These are phyloP conservation scores for Itoplectis maculator DNA, from an alignment of 2,888 invertebrate genomes.

Conservation along the genomic window DNA sequence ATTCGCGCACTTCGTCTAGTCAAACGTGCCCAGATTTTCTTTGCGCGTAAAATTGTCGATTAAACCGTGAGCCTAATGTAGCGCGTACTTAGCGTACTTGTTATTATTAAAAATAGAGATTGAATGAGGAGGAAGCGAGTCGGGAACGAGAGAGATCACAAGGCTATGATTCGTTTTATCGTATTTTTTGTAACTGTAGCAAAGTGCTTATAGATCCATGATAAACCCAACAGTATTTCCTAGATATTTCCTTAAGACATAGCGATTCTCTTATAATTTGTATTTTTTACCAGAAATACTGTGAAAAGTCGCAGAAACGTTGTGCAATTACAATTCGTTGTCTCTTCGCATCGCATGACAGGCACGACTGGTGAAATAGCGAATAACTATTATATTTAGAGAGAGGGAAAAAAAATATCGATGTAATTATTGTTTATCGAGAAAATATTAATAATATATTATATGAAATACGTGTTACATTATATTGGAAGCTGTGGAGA, in stretches of 20 bases:
- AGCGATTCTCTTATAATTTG: not conserved
- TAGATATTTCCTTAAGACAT: not conserved
- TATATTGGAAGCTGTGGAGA: slow-evolving; percentile 33
- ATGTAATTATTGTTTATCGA: slow-evolving; percentile 60
- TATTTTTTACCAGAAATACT: not conserved
- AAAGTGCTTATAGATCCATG: not conserved
- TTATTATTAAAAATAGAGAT: slow-evolving; percentile 5
- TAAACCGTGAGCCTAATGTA: slow-evolving; percentile 2
- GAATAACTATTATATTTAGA: slow-evolving; percentile 13
- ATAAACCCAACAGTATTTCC: not conserved
- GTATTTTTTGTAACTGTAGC: not conserved
- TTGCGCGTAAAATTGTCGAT: slow-evolving; percentile 1
- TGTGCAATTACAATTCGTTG: not conserved
- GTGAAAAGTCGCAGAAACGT: not conserved
- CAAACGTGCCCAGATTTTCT: not conserved
- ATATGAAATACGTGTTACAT: slow-evolving; percentile 59
- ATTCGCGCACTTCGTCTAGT: slow-evolving; percentile 4
- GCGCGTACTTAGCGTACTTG: not conserved
- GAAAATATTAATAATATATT: slow-evolving; percentile 44
- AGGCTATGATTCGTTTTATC: not conserved
- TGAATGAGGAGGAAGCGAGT: not conserved
- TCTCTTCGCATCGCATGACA: not conserved
- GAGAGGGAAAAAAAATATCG: slow-evolving; percentile 10
- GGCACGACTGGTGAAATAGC: not conserved
- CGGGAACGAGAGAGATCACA: not conserved